Base-by-base conservation (phyloP, 2,888 invertebrate species). In the Parasteatoda lunata region DNA sequence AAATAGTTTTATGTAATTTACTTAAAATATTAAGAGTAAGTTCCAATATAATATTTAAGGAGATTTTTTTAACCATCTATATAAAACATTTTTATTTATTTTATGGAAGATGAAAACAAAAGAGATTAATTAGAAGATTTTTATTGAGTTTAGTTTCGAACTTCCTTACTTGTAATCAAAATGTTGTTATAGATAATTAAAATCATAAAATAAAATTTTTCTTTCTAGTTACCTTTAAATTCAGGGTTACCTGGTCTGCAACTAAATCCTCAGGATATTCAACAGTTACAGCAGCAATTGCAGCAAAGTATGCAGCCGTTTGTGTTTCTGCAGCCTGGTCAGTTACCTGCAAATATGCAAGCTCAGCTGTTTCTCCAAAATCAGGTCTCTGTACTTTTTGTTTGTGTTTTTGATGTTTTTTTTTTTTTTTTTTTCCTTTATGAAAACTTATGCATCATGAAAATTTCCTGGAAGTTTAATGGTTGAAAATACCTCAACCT, bases 281-380 rank as follows among this genome's bases (percentile, higher is more conserved):
- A 93, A 90, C 93, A 91, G 79, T 91, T 94, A 78, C 94, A 94
- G 66, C 93, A 93, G 83, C 92, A 94, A 13, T 92, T 94, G 80
- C 94, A 94, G 88, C 94, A 94, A 89, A 94, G 94, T 88, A 91
- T 95, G 82, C 95, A 95, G 90, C 95, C 95, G 90, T 93, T 95
- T 90, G 94, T 94, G 81, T 93, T 95, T 93, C 93, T 94, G 90
- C 94, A 94, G 89, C 94, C 93, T 88, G 92, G 94, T 79, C 93
- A 91, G 92, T 93, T 49, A 92, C 90, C 87, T 91, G 93, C 80
- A 92, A 93, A 90, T 91, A 93, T 95, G 5, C 94, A 94, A 90
- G 94, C 95, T 47, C 96, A 95, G 91, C 95, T 95, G 91, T 94
- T 96, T 91, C 92, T 96, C 80, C 96, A 96, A 91, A 96, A 95